Evolutionary conservation across 2,888 invertebrate species (phyloP), one percentile per base, ranked within the genome.

Genomic region (Aspidapion aeneum): DNA sequence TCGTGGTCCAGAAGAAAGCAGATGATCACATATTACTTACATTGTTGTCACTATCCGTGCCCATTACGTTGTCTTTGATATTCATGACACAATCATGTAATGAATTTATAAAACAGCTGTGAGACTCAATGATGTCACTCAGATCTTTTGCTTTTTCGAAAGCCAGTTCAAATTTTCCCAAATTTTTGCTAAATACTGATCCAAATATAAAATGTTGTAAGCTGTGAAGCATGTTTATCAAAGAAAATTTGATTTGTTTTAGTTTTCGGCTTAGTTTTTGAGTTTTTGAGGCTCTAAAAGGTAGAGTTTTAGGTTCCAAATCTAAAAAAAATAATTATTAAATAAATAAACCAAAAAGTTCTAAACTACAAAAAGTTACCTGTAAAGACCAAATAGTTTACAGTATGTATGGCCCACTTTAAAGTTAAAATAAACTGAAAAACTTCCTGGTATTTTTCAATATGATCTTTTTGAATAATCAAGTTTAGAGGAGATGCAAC

Each of bases 151-250:
- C 74, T 55, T 73, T 74, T 48, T 78, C 74, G 17, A 79, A 76
- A 64, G 76, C 74, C 49, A 74, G 61, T 35, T 77, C 75, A 60
- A 79, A 79, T 58, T 73, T 72, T 17, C 66, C 67, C 3, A 72
- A 62, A 60, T 69, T 69, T 56, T 74, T 76, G 17, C 67, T 67
- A 59, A 74, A 76, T 9, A 77, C 69, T 59, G 74, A 77, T 0
- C 78, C 77, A 22, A 79, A 72, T 7, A 79, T 68, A 62, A 78
- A 79, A 69, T 79, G 79, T 50, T 79, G 78, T 12, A 79, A 69
- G 50, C 70, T 75, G 58, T 75, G 77, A 18, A 79, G 68, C 5
- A 76, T 63, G 63, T 78, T 77, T 1, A 77, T 67, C 22, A 79
- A 63, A 18, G 71, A 70, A 63, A 79, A 80, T 58, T 77, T 73